Percentiles rank a stretch among this genome's conserved stretches.
phyloP scores from a whole-genome alignment of 2,797 vertebrate species.

The Centropyge bicolor region DNA sequence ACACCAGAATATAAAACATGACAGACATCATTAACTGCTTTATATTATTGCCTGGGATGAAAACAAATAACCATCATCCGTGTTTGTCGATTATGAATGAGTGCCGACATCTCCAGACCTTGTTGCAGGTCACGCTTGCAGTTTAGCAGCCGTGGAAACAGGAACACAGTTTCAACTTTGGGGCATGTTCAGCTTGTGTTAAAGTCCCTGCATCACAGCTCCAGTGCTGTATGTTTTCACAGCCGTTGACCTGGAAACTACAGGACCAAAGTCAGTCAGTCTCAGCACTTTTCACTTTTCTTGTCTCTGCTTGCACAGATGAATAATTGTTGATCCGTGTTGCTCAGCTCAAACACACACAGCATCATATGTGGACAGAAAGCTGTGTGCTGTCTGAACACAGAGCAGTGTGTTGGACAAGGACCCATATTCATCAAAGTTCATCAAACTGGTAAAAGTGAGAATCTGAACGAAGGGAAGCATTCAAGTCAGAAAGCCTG shows the following conservation, averaged over 20 bases:
- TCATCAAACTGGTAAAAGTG: too few species aligned
- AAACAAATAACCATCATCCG: slow-evolving; percentile 12
- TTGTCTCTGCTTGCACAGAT: slow-evolving; percentile 11
- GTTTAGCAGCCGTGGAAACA: slow-evolving; percentile 3
- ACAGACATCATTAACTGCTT: not conserved
- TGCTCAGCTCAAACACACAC: not conserved
- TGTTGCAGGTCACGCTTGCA: slow-evolving; percentile 24
- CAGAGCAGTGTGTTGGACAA: not conserved
- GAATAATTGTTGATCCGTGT: not conserved
- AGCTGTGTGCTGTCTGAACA: not conserved
- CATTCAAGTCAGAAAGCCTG: not conserved
- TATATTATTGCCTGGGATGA: not conserved
- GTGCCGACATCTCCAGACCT: slow-evolving; percentile 3
- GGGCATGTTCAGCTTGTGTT: slow-evolving; percentile 29
- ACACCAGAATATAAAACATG: not conserved
- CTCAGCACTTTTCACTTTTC: slow-evolving; percentile 30
- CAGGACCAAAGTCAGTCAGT: slow-evolving; percentile 37
- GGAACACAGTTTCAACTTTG: slow-evolving; percentile 9
- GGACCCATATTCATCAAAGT: not conserved
- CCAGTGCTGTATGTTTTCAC: slow-evolving; percentile 24
- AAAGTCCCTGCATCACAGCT: slow-evolving; percentile 35
- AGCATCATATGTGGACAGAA: not conserved
- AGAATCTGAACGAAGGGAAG: not conserved
- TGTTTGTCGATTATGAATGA: slow-evolving; percentile 1
- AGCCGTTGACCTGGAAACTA: slow-evolving; percentile 43